Percentiles rank a stretch among this genome's conserved stretches.
phyloP scores from a whole-genome alignment of 2,888 invertebrate species.

The Drosophila leonis region DNA sequence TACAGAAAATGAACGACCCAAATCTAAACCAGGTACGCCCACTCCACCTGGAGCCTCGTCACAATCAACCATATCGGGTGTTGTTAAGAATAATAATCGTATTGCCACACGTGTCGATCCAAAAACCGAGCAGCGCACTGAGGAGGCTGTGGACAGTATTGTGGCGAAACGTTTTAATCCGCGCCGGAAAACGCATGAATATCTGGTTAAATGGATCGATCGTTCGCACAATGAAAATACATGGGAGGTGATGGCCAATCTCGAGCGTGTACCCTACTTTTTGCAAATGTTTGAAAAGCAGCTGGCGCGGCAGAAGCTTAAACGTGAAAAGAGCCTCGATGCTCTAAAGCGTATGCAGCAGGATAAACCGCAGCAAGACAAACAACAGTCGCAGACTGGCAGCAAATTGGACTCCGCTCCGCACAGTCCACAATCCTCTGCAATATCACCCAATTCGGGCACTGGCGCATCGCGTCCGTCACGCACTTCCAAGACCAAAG shows the following conservation, averaged over 20 bases:
- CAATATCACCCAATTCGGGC: constrained; percentile 82
- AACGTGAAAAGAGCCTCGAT: constrained; percentile 85
- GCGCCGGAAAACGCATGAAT: constrained; percentile 91
- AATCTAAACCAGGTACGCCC: constrained; percentile 64
- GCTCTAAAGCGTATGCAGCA: constrained; percentile 50
- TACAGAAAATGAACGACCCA: constrained; percentile 74
- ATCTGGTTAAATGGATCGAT: constrained; percentile 94
- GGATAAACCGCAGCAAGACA: constrained; percentile 41
- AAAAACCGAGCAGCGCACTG: constrained; percentile 84
- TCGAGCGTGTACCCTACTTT: constrained; percentile 91
- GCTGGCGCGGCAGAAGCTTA: constrained; percentile 90
- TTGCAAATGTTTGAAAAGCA: constrained; percentile 93
- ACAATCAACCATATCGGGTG: constrained; percentile 11
- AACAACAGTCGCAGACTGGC: constrained; percentile 16
- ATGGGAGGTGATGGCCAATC: constrained; percentile 93
- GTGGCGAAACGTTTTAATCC: constrained; percentile 94
- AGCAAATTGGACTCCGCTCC: constrained; percentile 46
- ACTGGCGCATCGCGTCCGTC: constrained; percentile 82
- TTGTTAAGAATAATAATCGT: constrained; percentile 74
- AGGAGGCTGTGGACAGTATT: constrained; percentile 93
- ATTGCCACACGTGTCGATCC: constrained; percentile 78
- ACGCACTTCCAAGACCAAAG: constrained; percentile 90
- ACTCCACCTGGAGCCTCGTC: constrained; percentile 36
- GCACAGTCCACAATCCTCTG: constrained; percentile 63
- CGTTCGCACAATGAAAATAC: constrained; percentile 93